Evolutionary conservation across 1,140 invertebrate genomes (phyloP), one percentile per base, ranked within the genome.

Genomic region (Bicyclus anynana): DNA sequence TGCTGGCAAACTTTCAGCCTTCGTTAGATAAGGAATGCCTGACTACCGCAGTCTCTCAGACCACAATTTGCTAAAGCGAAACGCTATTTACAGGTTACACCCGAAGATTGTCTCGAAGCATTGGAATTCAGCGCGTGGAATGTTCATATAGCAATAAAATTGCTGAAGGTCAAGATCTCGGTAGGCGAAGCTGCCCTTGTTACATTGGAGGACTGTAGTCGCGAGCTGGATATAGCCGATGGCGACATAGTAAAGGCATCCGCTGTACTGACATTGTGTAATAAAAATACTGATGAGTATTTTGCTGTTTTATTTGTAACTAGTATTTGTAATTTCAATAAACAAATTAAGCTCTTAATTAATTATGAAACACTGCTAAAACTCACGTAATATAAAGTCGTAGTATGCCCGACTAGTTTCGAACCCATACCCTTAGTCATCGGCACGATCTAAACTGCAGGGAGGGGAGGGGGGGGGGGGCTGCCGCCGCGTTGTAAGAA

Each of bases 41-140:
- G n/a, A n/a, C n/a, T n/a, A n/a, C n/a, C n/a, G n/a, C n/a, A n/a
- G n/a, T n/a, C n/a, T n/a, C n/a, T n/a, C n/a, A 23, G 3, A 23
- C 2, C 2, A 23, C 2, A 23, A 2, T 7, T 23, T 23, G 23
- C 7, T 2, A 23, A 4, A 23, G 23, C 23, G 2, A 23, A 23
- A 23, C 7, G 23, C 23, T 23, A 4, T 33, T 33, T 33, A 0
- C 85, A 97, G 92, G 93, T 95, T 9, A 93, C 92, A 0, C 92
- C 93, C 0, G 94, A 95, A 59, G 93, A 94, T 44, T 98, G 97
- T 73, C 81, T 97, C 5, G 88, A 91, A 53, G 95, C 96, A 0
- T 80, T 98, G 2, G 94, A 97, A 68, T 92, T 94, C 26, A 94
- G 95, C 14, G 92, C 95, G 53, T 98, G 97, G 96, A 94, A 98